These are phyloP conservation scores for Leptogaster cylindrica DNA, from an alignment of 2,888 invertebrate species.

Conservation along the genomic window DNA sequence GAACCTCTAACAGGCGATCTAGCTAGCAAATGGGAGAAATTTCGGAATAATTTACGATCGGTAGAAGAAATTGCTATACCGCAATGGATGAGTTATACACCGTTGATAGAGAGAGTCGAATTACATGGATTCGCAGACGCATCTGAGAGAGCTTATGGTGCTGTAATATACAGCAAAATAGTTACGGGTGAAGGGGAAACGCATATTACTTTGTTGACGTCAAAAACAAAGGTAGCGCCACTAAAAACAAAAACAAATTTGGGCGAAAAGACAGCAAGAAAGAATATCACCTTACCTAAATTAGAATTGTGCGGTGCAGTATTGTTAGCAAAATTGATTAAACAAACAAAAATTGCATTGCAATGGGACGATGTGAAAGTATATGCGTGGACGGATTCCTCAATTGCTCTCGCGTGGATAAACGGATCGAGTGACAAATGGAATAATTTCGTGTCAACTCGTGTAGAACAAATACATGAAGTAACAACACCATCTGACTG, in stretches of 20 bases:
- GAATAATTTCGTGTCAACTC: not conserved
- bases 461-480: not conserved
- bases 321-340: not conserved
- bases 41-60: not conserved
- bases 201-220: not conserved
- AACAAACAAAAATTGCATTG: not conserved
- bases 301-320: not conserved
- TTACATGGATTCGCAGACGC: not conserved
- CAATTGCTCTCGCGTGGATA: not conserved
- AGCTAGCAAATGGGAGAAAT: not conserved
- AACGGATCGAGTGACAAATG: not conserved
- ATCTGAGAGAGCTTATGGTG: not conserved
- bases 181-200: not conserved
- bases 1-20: not conserved
- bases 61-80: not conserved
- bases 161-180: not conserved
- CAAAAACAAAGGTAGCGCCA: slow-evolving; percentile 1
- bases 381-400: not conserved
- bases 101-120: not conserved
- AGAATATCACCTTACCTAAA: not conserved
- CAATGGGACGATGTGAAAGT: not conserved
- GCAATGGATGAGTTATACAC: not conserved
- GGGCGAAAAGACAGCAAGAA: too few relatives aligned
- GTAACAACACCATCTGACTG: not conserved
- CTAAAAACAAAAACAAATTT: not conserved